Evolutionary conservation across 2,888 invertebrate genomes (phyloP).

Genomic region (Coecobrya sp.): DNA sequence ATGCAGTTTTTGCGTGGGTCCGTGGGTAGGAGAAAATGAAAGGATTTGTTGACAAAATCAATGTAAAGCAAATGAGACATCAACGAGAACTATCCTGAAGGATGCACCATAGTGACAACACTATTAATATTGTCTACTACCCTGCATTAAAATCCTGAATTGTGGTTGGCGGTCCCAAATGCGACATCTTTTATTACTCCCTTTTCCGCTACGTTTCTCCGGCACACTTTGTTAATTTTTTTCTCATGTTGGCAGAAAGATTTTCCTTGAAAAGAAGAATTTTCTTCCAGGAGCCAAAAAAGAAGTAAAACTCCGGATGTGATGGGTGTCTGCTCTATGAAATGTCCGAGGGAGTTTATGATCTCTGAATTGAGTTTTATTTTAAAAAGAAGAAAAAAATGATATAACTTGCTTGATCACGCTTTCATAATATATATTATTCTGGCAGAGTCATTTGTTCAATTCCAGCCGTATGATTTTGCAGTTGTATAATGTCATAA

Average conservation of each 20-base stretch:
- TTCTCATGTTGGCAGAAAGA: neutral
- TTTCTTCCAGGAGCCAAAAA: neutral
- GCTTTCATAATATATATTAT: slow-evolving; percentile 23
- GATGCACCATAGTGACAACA: neutral
- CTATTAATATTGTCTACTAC: neutral
- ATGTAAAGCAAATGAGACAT: neutral
- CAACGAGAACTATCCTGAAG: neutral
- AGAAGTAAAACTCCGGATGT: slow-evolving; percentile 18
- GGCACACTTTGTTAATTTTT: neutral
- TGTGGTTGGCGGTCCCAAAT: neutral
- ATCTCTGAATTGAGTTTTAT: slow-evolving; percentile 4
- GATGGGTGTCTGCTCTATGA: slow-evolving; percentile 4
- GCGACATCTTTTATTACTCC: neutral
- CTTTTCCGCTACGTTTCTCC: neutral
- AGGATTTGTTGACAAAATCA: neutral
- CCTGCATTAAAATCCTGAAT: neutral
- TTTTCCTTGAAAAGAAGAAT: neutral
- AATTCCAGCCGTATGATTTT: neutral
- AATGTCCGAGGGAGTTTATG: slow-evolving; percentile 31
- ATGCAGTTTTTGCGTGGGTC: too few relatives aligned
- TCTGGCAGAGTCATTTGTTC: neutral
- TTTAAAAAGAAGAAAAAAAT: slow-evolving; percentile 12
- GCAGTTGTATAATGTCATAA: slow-evolving; percentile 16
- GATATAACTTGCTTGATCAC: slow-evolving; percentile 8
- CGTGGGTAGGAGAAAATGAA: too few relatives aligned